Evolutionary conservation across 2,888 invertebrate species (phyloP).

Genomic region (Pristionchus maxplancki): DNA sequence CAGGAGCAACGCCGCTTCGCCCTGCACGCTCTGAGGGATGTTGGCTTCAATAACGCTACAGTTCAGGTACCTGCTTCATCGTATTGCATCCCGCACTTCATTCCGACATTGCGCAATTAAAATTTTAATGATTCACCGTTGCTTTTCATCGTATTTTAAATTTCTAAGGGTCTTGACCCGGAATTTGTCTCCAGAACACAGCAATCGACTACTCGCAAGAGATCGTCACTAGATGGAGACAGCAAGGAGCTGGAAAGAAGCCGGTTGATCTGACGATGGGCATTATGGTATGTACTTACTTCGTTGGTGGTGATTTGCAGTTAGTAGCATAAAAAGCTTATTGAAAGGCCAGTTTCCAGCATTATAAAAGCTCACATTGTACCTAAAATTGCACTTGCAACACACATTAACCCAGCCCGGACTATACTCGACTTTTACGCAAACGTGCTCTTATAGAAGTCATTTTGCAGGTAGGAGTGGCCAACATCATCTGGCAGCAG

Average conservation of each 20-base stretch:
- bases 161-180: too few species aligned
- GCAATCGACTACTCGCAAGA: conserved; percentile 17
- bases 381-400: too few species aligned
- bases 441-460: too few species aligned
- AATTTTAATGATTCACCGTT: not conserved
- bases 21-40: not conserved
- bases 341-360: too few species aligned
- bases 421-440: too few species aligned
- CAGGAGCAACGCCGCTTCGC: conserved; percentile 47
- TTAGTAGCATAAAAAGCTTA: too few species aligned
- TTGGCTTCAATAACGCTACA: not conserved
- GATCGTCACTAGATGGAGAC: not conserved
- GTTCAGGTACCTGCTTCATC: not conserved
- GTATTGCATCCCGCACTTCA: not conserved
- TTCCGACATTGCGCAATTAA: not conserved
- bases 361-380: too few species aligned
- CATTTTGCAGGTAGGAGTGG: conserved; percentile 39
- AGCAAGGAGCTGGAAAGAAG: not conserved
- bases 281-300: not conserved
- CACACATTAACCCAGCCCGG: too few species aligned
- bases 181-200: conserved; percentile 26
- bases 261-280: conserved; percentile 18
- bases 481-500: conserved; percentile 28
- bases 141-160: not conserved
- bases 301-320: too few species aligned